Percentiles rank a stretch among this genome's conserved stretches.
These are phyloP conservation scores for Catagonus wagneri DNA, from an alignment of 2,113 vertebrate species.

Conservation along the genomic window DNA sequence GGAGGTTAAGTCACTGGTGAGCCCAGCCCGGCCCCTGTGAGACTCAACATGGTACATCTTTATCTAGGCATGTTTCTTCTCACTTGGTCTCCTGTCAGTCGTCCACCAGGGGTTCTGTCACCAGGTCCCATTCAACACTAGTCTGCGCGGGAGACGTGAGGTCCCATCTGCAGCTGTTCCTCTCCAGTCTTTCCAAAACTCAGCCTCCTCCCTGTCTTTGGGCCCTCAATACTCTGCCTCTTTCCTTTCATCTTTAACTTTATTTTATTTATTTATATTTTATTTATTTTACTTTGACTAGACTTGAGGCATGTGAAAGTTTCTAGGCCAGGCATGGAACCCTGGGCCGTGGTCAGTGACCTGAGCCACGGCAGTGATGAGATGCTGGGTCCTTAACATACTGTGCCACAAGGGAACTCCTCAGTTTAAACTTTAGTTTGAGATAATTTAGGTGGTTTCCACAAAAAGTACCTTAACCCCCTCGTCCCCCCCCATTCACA, in stretches of 20 bases:
- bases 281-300: too few relatives aligned
- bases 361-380: too few relatives aligned
- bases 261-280: too few relatives aligned
- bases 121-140: not conserved
- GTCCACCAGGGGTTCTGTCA: not conserved
- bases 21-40: not conserved
- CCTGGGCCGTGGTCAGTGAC: too few relatives aligned
- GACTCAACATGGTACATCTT: not conserved
- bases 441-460: not conserved
- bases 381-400: too few relatives aligned
- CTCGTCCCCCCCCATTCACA: too few relatives aligned
- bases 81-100: not conserved
- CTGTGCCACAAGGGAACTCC: too few relatives aligned
- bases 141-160: not conserved
- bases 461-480: not conserved
- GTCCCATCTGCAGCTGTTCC: not conserved
- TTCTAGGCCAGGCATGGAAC: too few relatives aligned
- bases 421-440: not conserved
- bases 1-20: not conserved
- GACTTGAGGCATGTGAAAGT: too few relatives aligned
- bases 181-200: not conserved
- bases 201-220: not conserved
- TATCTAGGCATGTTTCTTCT: not conserved
- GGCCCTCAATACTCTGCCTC: not conserved
- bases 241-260: not conserved